These are phyloP conservation scores for Ennomos quercinarius DNA, from an alignment of 2,888 invertebrate species.

Conservation along the genomic window DNA sequence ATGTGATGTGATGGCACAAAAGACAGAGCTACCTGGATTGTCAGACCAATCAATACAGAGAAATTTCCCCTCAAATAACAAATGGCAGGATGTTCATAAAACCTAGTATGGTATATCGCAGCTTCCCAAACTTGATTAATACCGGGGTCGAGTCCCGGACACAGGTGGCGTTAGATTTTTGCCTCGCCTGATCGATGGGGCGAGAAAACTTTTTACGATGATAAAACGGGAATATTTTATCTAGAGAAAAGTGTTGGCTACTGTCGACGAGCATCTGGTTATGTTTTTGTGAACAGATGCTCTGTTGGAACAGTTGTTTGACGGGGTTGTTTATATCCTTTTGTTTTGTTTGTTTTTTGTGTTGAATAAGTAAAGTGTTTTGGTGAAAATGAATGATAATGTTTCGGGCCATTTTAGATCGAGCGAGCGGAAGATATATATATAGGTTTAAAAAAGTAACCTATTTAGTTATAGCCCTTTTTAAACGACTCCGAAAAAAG, in stretches of 20 bases:
- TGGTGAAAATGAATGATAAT: too few species aligned
- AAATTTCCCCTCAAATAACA: background rate
- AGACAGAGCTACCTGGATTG: too few species aligned
- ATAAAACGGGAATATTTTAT: constrained; percentile 35
- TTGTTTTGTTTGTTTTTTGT: constrained; percentile 4
- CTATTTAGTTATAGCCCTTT: too few species aligned
- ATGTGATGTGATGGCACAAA: too few species aligned
- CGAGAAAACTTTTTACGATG: constrained; percentile 37
- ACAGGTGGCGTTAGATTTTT: constrained; percentile 23
- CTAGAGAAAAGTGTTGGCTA: constrained; percentile 27
- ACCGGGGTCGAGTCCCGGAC: constrained; percentile 16
- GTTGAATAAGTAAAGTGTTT: background rate
- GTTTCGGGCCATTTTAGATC: too few species aligned
- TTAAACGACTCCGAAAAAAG: too few species aligned
- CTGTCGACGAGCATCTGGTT: constrained; percentile 17
- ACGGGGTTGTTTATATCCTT: background rate
- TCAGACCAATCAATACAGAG: too few species aligned
- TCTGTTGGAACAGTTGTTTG: constrained; percentile 2
- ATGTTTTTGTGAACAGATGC: constrained; percentile 13
- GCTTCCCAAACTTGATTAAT: constrained; percentile 20
- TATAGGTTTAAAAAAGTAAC: too few species aligned
- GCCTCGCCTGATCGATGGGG: constrained; percentile 34
- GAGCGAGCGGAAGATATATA: too few species aligned
- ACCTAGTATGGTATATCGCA: background rate
- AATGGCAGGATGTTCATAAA: background rate